Conservation (phyloP, 1,140 invertebrate species). For the Octopus sinensis region DNA sequence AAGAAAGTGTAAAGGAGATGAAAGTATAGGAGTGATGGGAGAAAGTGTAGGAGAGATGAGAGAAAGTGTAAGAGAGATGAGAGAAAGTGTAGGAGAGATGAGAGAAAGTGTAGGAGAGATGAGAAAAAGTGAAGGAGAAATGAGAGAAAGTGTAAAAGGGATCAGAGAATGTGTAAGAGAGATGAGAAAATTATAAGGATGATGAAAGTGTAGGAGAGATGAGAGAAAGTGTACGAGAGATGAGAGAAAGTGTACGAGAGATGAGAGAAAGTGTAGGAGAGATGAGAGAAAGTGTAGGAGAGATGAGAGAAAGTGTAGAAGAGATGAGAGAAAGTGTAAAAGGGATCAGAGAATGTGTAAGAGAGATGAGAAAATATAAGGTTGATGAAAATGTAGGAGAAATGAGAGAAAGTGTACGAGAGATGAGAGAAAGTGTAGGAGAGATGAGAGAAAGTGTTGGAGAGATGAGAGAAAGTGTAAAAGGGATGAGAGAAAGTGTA, state of each 20-base stretch:
- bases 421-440: conserved; percentile 10
- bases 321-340: not conserved
- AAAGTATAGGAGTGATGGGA: not conserved
- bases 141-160: conserved; percentile 12
- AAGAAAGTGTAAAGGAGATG: not conserved
- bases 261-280: not conserved
- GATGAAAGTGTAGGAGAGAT: conserved; percentile 12
- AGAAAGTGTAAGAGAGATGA: too few species aligned
- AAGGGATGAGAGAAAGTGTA: not conserved
- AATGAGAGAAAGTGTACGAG: conserved; percentile 13
- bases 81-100: not conserved
- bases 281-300: not conserved
- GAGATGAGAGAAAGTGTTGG: conserved; percentile 11
- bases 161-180: conserved; percentile 8
- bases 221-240: not conserved
- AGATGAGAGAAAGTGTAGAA: not conserved
- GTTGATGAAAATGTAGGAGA: not conserved
- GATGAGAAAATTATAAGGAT: not conserved
- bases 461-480: not conserved
- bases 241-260: not conserved
- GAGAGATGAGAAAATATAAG: not conserved
- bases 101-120: not conserved
- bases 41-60: not conserved
- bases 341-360: not conserved
- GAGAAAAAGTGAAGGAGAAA: not conserved